phyloP scores from a whole-genome alignment of 2,888 invertebrate genomes.

The Seira sanloemensis region DNA sequence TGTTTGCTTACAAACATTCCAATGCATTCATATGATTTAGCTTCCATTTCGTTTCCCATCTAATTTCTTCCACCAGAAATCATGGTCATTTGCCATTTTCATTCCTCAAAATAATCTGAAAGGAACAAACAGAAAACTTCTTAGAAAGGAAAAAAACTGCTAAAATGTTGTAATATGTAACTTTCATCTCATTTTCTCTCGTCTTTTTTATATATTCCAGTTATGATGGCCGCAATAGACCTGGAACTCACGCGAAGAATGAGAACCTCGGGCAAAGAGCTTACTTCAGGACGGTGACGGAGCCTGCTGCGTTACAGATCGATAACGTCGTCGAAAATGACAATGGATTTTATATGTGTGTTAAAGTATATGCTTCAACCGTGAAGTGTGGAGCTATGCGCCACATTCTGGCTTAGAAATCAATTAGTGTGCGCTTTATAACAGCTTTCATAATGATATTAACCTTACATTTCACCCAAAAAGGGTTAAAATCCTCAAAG shows the following conservation, averaged over 20 bases:
- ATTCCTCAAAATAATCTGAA: background rate
- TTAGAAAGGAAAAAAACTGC: background rate
- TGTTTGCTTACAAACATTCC: background rate
- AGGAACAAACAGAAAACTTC: background rate
- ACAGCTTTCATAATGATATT: slow-evolving; percentile 29
- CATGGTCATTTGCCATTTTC: background rate
- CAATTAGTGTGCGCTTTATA: slow-evolving; percentile 54
- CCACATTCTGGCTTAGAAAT: slow-evolving; percentile 37
- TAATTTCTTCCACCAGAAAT: background rate
- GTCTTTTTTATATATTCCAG: slow-evolving; percentile 65
- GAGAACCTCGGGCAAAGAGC: slow-evolving; percentile 74
- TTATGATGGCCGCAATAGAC: slow-evolving; percentile 72
- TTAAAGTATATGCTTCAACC: slow-evolving; percentile 71
- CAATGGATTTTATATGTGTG: slow-evolving; percentile 75
- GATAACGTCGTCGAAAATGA: slow-evolving; percentile 74
- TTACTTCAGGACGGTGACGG: slow-evolving; percentile 72
- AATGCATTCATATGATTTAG: background rate
- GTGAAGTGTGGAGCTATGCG: no score
- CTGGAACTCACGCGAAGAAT: slow-evolving; percentile 73
- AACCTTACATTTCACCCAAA: background rate
- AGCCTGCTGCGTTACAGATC: slow-evolving; percentile 74
- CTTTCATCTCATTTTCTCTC: slow-evolving; percentile 25
- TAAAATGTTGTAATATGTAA: slow-evolving; percentile 26
- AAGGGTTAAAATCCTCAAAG: no score
- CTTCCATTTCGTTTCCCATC: background rate